Evolutionary conservation across 2,888 invertebrate species (phyloP).

Genomic region (Drosophila peninsularis): DNA sequence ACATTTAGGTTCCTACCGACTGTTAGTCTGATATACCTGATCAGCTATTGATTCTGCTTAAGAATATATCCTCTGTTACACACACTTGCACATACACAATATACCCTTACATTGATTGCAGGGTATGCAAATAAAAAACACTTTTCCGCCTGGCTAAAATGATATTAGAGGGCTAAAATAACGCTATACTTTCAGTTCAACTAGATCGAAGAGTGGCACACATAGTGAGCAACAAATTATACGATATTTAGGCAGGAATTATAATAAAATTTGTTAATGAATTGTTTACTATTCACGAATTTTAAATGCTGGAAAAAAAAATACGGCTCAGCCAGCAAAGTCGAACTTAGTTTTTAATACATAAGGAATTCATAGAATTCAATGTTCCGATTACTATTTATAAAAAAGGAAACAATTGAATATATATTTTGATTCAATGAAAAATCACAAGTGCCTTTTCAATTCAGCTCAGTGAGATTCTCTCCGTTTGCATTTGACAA

Average conservation of each 20-base stretch:
- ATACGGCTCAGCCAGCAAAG: too few relatives aligned
- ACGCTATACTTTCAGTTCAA: neutral
- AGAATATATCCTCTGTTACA: neutral
- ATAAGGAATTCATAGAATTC: neutral
- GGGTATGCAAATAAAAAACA: constrained; percentile 9
- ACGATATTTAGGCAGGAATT: neutral
- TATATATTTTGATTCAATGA: neutral
- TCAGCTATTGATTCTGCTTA: neutral
- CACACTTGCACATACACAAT: neutral
- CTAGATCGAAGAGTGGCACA: neutral
- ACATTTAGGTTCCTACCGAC: too few relatives aligned
- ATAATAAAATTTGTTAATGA: neutral
- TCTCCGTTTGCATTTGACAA: constrained; percentile 5
- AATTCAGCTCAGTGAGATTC: constrained; percentile 1
- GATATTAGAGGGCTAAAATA: constrained; percentile 6
- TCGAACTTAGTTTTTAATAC: neutral
- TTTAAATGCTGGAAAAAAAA: neutral
- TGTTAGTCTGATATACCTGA: too few relatives aligned
- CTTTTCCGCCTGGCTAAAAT: constrained; percentile 27
- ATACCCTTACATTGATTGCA: neutral
- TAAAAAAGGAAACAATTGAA: neutral
- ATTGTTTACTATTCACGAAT: neutral
- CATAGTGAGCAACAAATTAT: too few relatives aligned
- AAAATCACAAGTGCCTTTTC: constrained; percentile 18
- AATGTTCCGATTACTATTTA: neutral